Percentiles rank a stretch among this genome's conserved stretches.
phyloP scores from a whole-genome alignment of 1,140 invertebrate genomes.

The Himalopsyche phryganea region DNA sequence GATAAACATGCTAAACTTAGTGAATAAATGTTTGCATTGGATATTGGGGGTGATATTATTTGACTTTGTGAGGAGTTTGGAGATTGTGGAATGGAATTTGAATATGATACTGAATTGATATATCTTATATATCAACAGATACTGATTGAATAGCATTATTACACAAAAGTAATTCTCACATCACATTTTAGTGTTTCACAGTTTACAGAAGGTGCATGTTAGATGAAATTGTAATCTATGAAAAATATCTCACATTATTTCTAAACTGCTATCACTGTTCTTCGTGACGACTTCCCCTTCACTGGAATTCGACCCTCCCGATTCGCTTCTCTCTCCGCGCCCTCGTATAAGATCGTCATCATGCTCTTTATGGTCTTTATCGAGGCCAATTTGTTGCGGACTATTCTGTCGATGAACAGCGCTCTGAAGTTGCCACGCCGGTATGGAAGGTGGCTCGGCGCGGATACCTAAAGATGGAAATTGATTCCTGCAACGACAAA shows the following conservation, averaged over 20 bases:
- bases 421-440: constrained; percentile 70
- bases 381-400: constrained; percentile 33
- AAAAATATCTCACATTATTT: constrained; percentile 58
- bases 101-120: too few species aligned
- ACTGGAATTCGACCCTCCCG: constrained; percentile 58
- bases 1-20: too few species aligned
- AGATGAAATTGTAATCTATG: too few species aligned
- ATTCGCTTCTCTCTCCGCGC: constrained; percentile 46
- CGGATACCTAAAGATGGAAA: constrained; percentile 61
- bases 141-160: too few species aligned
- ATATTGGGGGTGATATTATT: too few species aligned
- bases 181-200: too few species aligned
- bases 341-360: constrained; percentile 34
- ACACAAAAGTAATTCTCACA: too few species aligned
- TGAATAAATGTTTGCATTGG: too few species aligned
- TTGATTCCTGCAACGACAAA: constrained; percentile 59
- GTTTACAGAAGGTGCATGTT: too few species aligned
- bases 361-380: constrained; percentile 38
- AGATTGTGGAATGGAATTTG: too few species aligned
- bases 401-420: constrained; percentile 35
- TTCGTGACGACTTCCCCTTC: constrained; percentile 65
- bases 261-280: constrained; percentile 66
- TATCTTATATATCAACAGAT: too few species aligned
- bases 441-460: constrained; percentile 68
- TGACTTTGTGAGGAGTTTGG: too few species aligned